Evolutionary conservation across 2,888 invertebrate genomes (phyloP), one percentile per base, ranked within the genome.

Genomic region (Cephalotes varians): DNA sequence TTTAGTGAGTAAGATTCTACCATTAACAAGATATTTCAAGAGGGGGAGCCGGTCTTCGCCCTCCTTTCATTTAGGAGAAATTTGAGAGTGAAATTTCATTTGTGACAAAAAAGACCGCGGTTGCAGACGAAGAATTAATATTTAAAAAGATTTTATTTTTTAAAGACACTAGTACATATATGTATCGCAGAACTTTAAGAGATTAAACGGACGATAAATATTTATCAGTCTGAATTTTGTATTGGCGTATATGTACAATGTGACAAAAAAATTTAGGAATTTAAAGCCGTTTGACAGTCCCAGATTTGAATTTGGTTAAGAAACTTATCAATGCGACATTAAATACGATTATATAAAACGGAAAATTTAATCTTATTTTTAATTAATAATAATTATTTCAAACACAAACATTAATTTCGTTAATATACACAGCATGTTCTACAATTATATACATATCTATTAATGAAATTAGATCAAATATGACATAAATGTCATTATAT

Each of bases 191-290:
- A n/a, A n/a, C n/a, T n/a, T n/a, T n/a, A n/a, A n/a, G n/a, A n/a
- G n/a, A n/a, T n/a, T n/a, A 60, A 77, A 67, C 31, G 21, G n/a
- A 1, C 21, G 44, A 54, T 76, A 21, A 69, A 77, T 77, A 77
- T 69, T 77, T 77, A 69, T 69, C 31, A 56, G 44, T 9, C 21
- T n/a, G 7, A 77, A 77, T 77, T 73, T 67, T 44, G 21, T n/a
- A n/a, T n/a, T n/a, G 31, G 10, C 21, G 10, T 15, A 31, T n/a
- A n/a, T 2, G 0, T 21, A 10, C 18, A 18, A 65, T 0, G 21
- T 18, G 18, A 62, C 31, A 15, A 6, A 15, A 44, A 73, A n/a
- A 64, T 64, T 21, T 6, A 12, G 10, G 0, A 44, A 56, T 31
- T 40, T 31, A 34, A 31, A 56, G 44, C n/a, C n/a, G 51, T 2